Conservation (phyloP, 2,113 vertebrate genomes). For the Anguilla japonica region DNA sequence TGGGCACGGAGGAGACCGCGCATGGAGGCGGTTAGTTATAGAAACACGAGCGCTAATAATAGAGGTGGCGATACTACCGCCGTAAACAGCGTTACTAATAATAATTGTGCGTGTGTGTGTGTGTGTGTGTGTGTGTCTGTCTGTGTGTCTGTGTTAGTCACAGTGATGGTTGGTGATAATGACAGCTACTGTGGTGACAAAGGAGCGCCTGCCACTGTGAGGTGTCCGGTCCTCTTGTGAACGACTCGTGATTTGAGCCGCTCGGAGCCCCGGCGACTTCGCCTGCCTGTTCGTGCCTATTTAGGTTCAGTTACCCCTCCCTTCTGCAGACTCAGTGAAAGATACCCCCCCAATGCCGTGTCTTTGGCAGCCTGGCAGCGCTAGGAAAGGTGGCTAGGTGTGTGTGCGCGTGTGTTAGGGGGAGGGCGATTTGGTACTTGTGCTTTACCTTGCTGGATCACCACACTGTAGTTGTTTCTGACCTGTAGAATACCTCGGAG, state of each 20-base stretch:
- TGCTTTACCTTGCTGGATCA: neutral
- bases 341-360: neutral
- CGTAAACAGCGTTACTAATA: constrained; percentile 27
- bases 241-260: neutral
- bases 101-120: constrained; percentile 4
- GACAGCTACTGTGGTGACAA: neutral
- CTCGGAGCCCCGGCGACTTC: neutral
- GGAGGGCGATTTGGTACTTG: too few relatives aligned
- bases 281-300: neutral
- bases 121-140: neutral
- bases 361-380: neutral
- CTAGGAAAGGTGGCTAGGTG: neutral
- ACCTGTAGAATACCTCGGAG: neutral
- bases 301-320: neutral
- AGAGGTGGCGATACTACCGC: constrained; percentile 48
- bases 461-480: neutral
- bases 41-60: constrained; percentile 52
- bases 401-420: neutral
- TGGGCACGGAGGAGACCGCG: constrained; percentile 47
- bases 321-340: neutral
- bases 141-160: neutral
- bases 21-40: constrained; percentile 47
- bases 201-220: neutral
- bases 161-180: neutral
- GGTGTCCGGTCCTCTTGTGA: neutral